A percentile compares a stretch with the other conserved stretches of the same genome.
Conservation (phyloP, 2,797 vertebrate species). For the Rhinichthys osculus region DNA sequence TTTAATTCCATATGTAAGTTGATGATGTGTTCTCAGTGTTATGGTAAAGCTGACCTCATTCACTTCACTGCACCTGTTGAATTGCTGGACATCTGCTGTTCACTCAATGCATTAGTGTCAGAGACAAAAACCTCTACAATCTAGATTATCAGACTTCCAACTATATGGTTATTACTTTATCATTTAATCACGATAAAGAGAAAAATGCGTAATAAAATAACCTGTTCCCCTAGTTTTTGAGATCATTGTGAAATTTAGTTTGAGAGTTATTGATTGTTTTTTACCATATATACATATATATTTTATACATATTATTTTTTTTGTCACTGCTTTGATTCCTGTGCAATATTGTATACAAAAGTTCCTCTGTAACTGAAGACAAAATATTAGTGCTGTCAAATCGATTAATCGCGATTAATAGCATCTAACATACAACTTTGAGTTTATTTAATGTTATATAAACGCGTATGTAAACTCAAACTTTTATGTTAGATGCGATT, state of each 20-base stretch:
- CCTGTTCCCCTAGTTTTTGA: not conserved
- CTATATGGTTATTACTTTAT: not conserved
- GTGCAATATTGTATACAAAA: too few species aligned
- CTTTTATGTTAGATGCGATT: too few species aligned
- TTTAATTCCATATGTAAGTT: not conserved
- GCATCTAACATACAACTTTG: too few species aligned
- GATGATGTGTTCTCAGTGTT: conserved; percentile 9
- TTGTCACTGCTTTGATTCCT: not conserved
- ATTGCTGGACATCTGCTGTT: conserved; percentile 37
- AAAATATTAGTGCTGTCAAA: too few species aligned
- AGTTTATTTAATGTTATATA: too few species aligned
- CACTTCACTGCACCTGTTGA: conserved; percentile 57
- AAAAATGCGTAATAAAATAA: not conserved
- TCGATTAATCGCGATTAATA: too few species aligned
- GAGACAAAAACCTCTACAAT: not conserved
- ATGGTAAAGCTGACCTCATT: conserved; percentile 50
- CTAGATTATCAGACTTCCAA: not conserved
- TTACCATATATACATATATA: not conserved
- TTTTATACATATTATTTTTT: not conserved
- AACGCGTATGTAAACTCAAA: too few species aligned
- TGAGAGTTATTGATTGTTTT: not conserved
- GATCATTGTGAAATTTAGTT: not conserved
- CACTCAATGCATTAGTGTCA: not conserved
- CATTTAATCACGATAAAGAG: not conserved
- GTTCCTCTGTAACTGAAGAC: too few species aligned